Percentiles rank a stretch among this genome's conserved stretches.
phyloP scores from a whole-genome alignment of 35 echinoderm and acorn worm genomes.

The Amphiura filiformis region DNA sequence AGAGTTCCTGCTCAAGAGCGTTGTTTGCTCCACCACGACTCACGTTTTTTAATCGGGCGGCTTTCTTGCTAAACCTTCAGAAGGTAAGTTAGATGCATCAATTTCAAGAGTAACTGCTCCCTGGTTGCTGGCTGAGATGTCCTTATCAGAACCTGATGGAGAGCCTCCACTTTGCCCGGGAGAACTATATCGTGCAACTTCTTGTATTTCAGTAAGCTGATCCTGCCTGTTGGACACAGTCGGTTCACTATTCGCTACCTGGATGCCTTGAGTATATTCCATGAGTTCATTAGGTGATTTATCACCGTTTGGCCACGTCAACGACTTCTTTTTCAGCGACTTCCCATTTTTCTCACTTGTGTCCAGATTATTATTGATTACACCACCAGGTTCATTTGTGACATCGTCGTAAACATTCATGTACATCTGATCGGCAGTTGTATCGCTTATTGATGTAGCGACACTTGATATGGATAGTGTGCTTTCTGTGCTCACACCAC shows the following conservation, averaged over 20 bases:
- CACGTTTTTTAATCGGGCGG: not conserved
- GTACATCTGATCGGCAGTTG: slow-evolving; percentile 49
- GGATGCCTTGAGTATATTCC: slow-evolving; percentile 59
- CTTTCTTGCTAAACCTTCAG: not conserved
- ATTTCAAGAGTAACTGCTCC: not conserved
- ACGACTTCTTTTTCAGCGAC: slow-evolving; percentile 44
- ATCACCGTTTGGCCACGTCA: slow-evolving; percentile 66
- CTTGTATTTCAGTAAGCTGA: slow-evolving; percentile 34
- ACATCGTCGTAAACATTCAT: slow-evolving; percentile 45
- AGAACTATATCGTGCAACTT: slow-evolving; percentile 7
- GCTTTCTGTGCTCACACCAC: slow-evolving; percentile 36
- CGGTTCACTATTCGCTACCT: slow-evolving; percentile 44
- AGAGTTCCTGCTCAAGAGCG: not conserved
- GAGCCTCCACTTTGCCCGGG: not conserved
- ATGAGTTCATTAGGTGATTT: slow-evolving; percentile 46
- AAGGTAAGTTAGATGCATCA: not conserved
- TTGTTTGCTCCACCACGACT: not conserved
- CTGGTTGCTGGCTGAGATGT: not conserved
- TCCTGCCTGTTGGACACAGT: slow-evolving; percentile 56
- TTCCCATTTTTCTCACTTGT: slow-evolving; percentile 53
- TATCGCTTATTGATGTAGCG: slow-evolving; percentile 59
- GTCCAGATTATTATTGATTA: slow-evolving; percentile 49
- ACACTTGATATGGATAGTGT: slow-evolving; percentile 49
- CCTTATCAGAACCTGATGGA: slow-evolving; percentile 23
- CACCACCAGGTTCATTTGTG: slow-evolving; percentile 35